These are phyloP conservation scores for Tragulus kanchil DNA, from an alignment of 2,113 vertebrate genomes.

Conservation along the genomic window DNA sequence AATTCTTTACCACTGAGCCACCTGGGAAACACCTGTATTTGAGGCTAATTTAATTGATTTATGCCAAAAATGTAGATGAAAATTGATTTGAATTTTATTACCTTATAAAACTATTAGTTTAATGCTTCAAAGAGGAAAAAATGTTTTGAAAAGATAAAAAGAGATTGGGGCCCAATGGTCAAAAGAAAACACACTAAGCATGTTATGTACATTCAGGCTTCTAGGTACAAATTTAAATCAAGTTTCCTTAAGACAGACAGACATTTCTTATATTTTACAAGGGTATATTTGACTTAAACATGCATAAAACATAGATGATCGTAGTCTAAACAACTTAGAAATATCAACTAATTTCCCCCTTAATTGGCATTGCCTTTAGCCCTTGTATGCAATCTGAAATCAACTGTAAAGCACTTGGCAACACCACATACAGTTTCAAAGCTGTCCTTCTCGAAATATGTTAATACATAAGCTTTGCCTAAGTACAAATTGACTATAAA, in stretches of 20 bases:
- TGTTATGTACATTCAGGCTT: background rate
- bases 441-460: background rate
- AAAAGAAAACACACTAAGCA: background rate
- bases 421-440: background rate
- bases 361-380: background rate
- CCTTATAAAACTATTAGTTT: background rate
- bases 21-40: background rate
- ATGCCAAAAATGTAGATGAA: background rate
- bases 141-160: background rate
- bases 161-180: background rate
- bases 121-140: background rate
- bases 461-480: background rate
- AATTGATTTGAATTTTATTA: background rate
- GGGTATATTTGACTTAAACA: background rate
- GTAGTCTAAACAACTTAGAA: background rate
- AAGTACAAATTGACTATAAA: background rate
- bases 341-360: background rate
- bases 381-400: background rate
- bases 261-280: background rate
- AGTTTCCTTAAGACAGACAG: background rate
- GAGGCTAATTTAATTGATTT: background rate
- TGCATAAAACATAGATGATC: background rate
- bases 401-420: background rate
- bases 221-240: background rate
- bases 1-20: too few relatives aligned